Base-by-base conservation (phyloP, 2,888 invertebrate species). In the Plebejus melissa region DNA sequence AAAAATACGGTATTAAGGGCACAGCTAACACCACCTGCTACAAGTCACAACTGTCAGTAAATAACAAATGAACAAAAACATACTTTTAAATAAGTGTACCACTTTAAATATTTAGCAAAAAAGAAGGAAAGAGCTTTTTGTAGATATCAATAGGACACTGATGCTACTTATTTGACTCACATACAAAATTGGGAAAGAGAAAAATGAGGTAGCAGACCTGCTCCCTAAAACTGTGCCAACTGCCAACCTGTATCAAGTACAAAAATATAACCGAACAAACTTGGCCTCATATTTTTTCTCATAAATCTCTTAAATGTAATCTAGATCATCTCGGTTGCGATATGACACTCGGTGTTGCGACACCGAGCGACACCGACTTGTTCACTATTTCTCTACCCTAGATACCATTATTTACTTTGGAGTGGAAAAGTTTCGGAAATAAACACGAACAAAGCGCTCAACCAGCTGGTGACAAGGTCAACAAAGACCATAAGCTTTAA, bases 221-320 rank as follows among this genome's bases (percentile, higher is more conserved):
- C 3, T 46, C 3, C 13, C 0, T 1, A 16, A 54, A 13, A 54
- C 54, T 3, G 54, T 16, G 16, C 54, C 54, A 54, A 54, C 54
- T 54, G 54, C 54, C 54, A 54, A 54, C 54, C 7, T 58, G 22
- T 58, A n/a, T n/a, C n/a, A 58, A 22, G 58, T 58, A 11, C 46
- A 58, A 58, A n/a, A 58, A 7, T n/a, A 16, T 22, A 58, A 58
- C 58, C n/a, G 22, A 58, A 7, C 22, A 58, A 22, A 58, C 58
- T 58, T 58, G 58, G 22, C 58, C 58, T 58, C 58, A 58, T 58
- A 58, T 58, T 58, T 58, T 22, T 58, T 58, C 22, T 22, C 58
- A 58, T 58, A 58, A 58, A 58, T 58, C 58, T 58, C 58, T n/a
- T 58, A 1, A 58, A 58, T 58, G 58, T 22, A 22, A 54, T 58